Conservation (phyloP, 2,888 invertebrate genomes). For the Criorhina ranunculi region DNA sequence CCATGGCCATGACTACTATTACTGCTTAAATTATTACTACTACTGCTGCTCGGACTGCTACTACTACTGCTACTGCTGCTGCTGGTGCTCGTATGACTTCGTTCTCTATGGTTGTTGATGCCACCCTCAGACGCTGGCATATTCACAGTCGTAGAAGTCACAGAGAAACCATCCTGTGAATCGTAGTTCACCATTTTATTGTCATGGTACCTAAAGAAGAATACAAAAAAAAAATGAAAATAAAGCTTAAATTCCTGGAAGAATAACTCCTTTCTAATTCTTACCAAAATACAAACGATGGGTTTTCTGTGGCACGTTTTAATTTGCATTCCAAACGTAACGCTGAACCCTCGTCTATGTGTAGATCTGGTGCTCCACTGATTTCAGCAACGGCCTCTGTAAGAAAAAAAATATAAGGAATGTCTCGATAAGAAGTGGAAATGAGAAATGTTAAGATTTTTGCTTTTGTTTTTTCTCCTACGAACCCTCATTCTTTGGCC, state of each 20-base stretch:
- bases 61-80: constrained; percentile 84
- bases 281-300: constrained; percentile 84
- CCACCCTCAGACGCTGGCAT: constrained; percentile 77
- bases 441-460: constrained; percentile 49
- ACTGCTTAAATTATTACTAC: constrained; percentile 76
- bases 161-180: constrained; percentile 87
- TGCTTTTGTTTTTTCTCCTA: constrained; percentile 12
- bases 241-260: neutral
- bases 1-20: constrained; percentile 69
- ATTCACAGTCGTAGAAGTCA: constrained; percentile 81
- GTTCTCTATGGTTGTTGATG: constrained; percentile 71
- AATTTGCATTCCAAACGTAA: constrained; percentile 84
- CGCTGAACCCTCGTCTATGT: constrained; percentile 84
- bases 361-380: constrained; percentile 83
- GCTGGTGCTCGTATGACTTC: constrained; percentile 81
- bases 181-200: constrained; percentile 95
- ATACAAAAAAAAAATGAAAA: constrained; percentile 3
- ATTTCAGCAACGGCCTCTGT: constrained; percentile 84
- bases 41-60: constrained; percentile 68
- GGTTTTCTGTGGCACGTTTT: constrained; percentile 84
- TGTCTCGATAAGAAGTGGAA: constrained; percentile 54
- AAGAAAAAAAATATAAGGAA: constrained; percentile 51
- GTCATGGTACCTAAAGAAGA: constrained; percentile 89
- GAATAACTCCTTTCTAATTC: constrained; percentile 43
- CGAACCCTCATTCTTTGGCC: constrained; percentile 3